These are phyloP conservation scores for Limanda limanda DNA, from an alignment of 2,113 vertebrate species.

Conservation along the genomic window DNA sequence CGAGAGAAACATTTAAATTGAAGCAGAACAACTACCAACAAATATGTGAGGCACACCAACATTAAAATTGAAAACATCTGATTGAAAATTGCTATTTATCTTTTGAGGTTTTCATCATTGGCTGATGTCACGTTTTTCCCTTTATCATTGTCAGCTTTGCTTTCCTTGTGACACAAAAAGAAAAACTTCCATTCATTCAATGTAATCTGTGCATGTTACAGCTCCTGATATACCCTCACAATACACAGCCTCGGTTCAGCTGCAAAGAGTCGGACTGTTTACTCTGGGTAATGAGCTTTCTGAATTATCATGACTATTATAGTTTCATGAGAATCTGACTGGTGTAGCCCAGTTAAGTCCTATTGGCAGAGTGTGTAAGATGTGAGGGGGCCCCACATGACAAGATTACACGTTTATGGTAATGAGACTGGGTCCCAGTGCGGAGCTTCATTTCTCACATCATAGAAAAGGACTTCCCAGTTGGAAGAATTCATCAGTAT, in stretches of 20 bases:
- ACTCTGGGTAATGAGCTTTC: conserved; percentile 14
- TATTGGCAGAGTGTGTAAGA: conserved; percentile 16
- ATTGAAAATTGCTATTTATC: too few species aligned
- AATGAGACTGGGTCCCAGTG: conserved; percentile 21
- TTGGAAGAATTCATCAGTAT: conserved; percentile 29
- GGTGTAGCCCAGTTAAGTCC: not conserved
- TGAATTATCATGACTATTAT: conserved; percentile 1
- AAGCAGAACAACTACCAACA: too few species aligned
- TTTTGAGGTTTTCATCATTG: too few species aligned
- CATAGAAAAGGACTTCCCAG: conserved; percentile 25
- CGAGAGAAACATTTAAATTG: too few species aligned
- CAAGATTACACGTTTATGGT: conserved; percentile 48
- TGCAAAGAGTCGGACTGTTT: not conserved
- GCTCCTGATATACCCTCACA: not conserved
- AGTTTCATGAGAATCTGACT: conserved; percentile 31
- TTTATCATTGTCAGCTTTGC: too few species aligned
- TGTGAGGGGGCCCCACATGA: conserved; percentile 13
- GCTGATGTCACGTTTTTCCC: too few species aligned
- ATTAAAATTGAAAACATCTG: too few species aligned
- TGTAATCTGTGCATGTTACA: not conserved
- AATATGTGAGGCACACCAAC: too few species aligned
- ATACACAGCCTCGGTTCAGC: not conserved
- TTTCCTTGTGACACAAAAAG: not conserved
- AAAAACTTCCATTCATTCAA: not conserved
- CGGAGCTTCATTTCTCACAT: conserved; percentile 24